Evolutionary conservation across 2,888 invertebrate genomes (phyloP).

Genomic region (Epicampocera succincta): DNA sequence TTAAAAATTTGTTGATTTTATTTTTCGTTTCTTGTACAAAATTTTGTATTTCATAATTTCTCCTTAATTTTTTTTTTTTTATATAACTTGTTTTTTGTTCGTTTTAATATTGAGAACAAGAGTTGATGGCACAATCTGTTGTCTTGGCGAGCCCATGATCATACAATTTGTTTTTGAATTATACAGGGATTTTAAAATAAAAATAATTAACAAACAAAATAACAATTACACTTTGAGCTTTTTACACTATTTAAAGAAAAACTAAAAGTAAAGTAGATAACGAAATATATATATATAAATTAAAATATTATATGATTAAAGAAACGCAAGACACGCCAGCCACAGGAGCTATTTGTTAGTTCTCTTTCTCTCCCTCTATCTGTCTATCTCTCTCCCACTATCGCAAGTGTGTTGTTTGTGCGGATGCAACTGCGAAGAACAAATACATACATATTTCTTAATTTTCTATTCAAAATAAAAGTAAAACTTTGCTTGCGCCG

Average conservation of each 20-base stretch:
- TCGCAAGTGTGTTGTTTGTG: neutral
- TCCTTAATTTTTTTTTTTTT: neutral
- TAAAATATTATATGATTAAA: neutral
- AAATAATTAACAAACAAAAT: conserved; percentile 17
- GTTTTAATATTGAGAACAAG: conserved; percentile 54
- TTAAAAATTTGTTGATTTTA: neutral
- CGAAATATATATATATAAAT: neutral
- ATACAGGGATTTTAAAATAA: conserved; percentile 64
- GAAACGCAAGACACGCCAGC: neutral
- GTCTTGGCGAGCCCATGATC: conserved; percentile 48
- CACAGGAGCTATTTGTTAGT: neutral
- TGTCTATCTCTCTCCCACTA: neutral
- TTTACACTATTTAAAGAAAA: conserved; percentile 39
- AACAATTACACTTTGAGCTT: conserved; percentile 58
- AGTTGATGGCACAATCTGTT: conserved; percentile 44
- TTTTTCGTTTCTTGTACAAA: neutral
- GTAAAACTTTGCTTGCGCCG: neutral
- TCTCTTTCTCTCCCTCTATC: neutral
- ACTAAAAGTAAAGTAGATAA: neutral
- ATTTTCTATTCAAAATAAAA: neutral
- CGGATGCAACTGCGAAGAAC: neutral
- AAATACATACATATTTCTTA: conserved; percentile 23
- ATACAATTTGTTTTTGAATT: conserved; percentile 59
- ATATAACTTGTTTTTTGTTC: too few relatives aligned
- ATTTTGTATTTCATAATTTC: neutral